phyloP scores from a whole-genome alignment of 2,797 vertebrate species.

The Falco peregrinus region DNA sequence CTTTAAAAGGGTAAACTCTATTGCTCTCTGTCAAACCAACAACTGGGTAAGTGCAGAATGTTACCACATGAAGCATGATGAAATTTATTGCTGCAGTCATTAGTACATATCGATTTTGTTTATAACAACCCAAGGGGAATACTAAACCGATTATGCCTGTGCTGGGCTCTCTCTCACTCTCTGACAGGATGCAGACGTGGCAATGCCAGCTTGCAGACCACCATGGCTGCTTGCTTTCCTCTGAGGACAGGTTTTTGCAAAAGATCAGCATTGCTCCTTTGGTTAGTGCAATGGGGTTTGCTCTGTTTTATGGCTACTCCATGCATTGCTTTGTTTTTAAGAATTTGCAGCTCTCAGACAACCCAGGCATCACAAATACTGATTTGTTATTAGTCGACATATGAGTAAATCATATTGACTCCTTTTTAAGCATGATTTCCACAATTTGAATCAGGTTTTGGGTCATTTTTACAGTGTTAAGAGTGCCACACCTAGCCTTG shows the following conservation, averaged over 20 bases:
- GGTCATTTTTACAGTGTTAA: background rate
- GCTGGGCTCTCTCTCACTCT: background rate
- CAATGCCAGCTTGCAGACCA: slow-evolving; percentile 6
- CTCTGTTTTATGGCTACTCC: background rate
- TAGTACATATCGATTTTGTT: slow-evolving; percentile 79
- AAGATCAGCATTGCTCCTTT: background rate
- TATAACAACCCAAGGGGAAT: slow-evolving; percentile 74
- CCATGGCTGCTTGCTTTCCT: background rate
- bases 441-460: background rate
- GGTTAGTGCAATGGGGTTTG: background rate
- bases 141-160: slow-evolving; percentile 57
- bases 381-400: background rate
- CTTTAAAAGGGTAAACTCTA: slow-evolving; percentile 79
- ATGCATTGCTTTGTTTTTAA: background rate
- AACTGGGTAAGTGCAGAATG: slow-evolving; percentile 73
- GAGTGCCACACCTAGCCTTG: background rate
- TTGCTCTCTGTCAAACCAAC: slow-evolving; percentile 76
- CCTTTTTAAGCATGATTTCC: background rate
- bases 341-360: background rate
- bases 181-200: background rate
- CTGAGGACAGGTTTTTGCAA: rapidly evolving
- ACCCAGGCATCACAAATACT: background rate
- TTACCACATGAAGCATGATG: slow-evolving; percentile 72
- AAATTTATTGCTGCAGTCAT: slow-evolving; percentile 79
- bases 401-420: background rate